A percentile compares a stretch with the other conserved stretches of the same genome.
Conservation (phyloP, 1,140 invertebrate genomes). For the Lepidotrigona ventralis region DNA sequence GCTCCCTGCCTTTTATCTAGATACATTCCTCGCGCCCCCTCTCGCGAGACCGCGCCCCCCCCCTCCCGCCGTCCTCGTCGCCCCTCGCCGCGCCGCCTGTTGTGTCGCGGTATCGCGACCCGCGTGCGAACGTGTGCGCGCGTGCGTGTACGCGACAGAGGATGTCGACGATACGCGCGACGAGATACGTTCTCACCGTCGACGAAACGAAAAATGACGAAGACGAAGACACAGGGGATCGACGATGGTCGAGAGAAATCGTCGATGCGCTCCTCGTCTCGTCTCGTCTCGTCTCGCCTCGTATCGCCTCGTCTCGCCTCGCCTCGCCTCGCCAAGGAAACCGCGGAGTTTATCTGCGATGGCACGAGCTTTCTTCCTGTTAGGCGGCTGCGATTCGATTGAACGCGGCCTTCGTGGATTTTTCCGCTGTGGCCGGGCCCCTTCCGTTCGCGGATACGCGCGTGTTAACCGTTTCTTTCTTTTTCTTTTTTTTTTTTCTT, state of each 20-base stretch:
- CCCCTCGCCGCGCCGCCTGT: constrained; percentile 1
- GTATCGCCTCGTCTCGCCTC: not conserved
- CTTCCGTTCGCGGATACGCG: constrained; percentile 7
- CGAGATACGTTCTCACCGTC: no score
- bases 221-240: not conserved
- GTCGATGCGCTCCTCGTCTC: constrained; percentile 9
- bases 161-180: no score
- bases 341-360: constrained; percentile 34
- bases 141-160: no score
- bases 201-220: not conserved
- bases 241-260: constrained; percentile 29
- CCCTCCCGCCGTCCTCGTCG: not conserved
- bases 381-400: constrained; percentile 35
- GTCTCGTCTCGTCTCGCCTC: no score
- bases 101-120: constrained; percentile 12
- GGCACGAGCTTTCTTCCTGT: constrained; percentile 47
- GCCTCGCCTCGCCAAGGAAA: not conserved
- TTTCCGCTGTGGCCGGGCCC: constrained; percentile 13
- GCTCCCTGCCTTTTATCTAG: constrained; percentile 44
- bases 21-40: constrained; percentile 54
- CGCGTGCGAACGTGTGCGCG: not conserved
- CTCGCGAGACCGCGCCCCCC: constrained; percentile 33
- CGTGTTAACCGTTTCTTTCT: no score
- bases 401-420: constrained; percentile 45
- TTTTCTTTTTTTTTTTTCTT: no score